A percentile compares a stretch with the other conserved stretches of the same genome.
These are phyloP conservation scores for Microcebus tavaratra DNA, from an alignment of 2,113 vertebrate species.

Conservation along the genomic window DNA sequence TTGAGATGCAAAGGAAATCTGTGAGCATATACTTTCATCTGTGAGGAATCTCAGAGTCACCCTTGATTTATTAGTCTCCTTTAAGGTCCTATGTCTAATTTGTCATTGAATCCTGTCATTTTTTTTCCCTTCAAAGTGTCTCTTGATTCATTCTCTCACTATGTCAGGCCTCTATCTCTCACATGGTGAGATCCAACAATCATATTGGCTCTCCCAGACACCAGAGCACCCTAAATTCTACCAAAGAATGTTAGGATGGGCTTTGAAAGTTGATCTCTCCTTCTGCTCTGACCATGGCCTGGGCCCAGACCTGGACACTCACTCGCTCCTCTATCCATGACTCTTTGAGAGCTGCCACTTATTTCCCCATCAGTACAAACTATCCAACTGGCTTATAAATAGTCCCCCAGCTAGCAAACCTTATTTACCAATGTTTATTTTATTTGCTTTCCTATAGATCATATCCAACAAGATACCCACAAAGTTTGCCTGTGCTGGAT, in stretches of 20 bases:
- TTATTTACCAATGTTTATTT: background rate
- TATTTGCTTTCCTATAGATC: background rate
- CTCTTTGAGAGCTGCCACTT: background rate
- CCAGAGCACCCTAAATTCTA: background rate
- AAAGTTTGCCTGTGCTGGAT: background rate
- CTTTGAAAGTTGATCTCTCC: background rate
- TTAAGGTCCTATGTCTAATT: background rate
- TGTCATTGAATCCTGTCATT: background rate
- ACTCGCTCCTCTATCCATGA: background rate
- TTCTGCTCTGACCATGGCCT: background rate
- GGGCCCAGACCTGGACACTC: background rate
- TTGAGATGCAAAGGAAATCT: conserved; percentile 22
- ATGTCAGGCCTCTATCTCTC: background rate
- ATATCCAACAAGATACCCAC: background rate
- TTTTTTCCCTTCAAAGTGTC: background rate
- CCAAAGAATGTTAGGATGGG: background rate
- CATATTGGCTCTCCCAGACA: background rate
- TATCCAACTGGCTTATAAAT: background rate
- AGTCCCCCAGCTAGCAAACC: background rate
- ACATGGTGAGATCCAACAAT: background rate
- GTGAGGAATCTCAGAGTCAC: background rate
- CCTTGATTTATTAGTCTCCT: background rate
- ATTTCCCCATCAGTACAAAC: background rate
- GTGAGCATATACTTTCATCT: background rate
- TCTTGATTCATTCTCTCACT: background rate